Conservation (phyloP, 2,888 invertebrate species). For the Lamellibrachia columna region DNA sequence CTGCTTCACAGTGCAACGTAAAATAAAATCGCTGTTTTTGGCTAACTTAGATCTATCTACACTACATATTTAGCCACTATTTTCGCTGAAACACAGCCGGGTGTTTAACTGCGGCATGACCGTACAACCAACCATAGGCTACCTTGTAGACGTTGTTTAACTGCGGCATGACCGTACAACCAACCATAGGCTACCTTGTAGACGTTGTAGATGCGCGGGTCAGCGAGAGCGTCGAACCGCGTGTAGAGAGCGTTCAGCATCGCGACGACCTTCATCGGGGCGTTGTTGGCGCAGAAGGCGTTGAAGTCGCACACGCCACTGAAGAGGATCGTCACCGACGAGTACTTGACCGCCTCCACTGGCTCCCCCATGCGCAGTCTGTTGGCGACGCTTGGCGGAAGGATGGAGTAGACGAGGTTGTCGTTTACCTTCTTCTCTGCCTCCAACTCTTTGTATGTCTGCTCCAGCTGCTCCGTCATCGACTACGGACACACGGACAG, state of each 20-base stretch:
- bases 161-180: background rate
- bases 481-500: background rate
- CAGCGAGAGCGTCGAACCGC: conserved; percentile 40
- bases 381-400: conserved; percentile 45
- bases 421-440: conserved; percentile 41
- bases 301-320: conserved; percentile 43
- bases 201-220: conserved; percentile 38
- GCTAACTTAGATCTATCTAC: no score
- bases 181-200: conserved; percentile 19
- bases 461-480: conserved; percentile 37
- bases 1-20: no score
- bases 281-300: conserved; percentile 36
- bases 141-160: conserved; percentile 35
- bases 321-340: conserved; percentile 39
- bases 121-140: background rate
- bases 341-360: conserved; percentile 45
- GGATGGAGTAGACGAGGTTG: conserved; percentile 44
- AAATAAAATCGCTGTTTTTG: no score
- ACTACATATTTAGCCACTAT: no score
- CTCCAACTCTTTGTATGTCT: conserved; percentile 41
- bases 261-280: conserved; percentile 40
- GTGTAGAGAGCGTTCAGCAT: conserved; percentile 42
- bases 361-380: conserved; percentile 41
- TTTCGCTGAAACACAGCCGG: no score
- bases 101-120: background rate